Conservation (phyloP, 2,888 invertebrate species). For the Oxycera nigricornis region DNA sequence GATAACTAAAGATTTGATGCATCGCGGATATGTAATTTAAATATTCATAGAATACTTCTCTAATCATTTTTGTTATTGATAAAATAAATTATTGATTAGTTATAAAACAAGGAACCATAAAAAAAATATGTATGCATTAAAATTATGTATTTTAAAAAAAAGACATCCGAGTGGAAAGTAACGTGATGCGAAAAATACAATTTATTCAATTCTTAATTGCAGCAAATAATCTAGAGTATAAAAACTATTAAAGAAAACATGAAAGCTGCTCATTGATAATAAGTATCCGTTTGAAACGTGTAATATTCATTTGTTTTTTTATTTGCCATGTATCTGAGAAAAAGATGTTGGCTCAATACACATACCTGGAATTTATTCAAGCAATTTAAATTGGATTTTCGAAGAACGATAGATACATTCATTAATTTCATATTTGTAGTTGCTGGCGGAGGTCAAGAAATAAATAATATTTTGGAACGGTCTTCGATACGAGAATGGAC, state of each 20-base stretch:
- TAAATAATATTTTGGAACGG: constrained; percentile 31
- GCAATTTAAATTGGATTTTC: too few relatives aligned
- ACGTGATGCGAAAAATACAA: too few relatives aligned
- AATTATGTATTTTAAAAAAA: constrained; percentile 42
- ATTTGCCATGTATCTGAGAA: too few relatives aligned
- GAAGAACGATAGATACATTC: neutral
- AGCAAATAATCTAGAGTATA: too few relatives aligned
- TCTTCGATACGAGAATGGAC: neutral
- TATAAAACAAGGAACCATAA: constrained; percentile 22
- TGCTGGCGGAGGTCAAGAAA: neutral
- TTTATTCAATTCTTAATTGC: too few relatives aligned
- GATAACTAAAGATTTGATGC: too few relatives aligned
- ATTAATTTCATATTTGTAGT: neutral
- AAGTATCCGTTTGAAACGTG: too few relatives aligned
- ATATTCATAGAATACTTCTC: neutral
- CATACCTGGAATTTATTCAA: too few relatives aligned
- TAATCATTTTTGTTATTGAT: constrained; percentile 23
- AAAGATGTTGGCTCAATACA: too few relatives aligned
- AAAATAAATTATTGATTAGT: constrained; percentile 36
- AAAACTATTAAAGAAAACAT: too few relatives aligned
- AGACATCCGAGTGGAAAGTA: constrained; percentile 22
- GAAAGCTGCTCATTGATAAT: too few relatives aligned
- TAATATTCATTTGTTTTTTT: too few relatives aligned
- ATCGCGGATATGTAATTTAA: constrained; percentile 10
- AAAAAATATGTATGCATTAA: constrained; percentile 34